phyloP scores from a whole-genome alignment of 2,113 vertebrate genomes.

The Nerophis ophidion region DNA sequence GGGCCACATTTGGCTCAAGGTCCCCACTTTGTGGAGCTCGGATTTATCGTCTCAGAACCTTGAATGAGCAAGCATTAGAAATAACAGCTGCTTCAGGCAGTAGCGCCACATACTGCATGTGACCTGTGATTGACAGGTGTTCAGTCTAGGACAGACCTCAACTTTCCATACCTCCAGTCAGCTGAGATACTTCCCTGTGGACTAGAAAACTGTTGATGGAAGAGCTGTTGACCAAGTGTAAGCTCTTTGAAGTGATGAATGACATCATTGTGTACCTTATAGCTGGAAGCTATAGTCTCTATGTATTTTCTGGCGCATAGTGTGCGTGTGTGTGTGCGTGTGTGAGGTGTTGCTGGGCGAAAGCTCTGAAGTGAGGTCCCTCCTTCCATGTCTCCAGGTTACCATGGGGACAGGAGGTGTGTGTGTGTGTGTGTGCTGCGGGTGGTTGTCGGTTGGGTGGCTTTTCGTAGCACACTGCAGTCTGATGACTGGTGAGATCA shows the following conservation, averaged over 20 bases:
- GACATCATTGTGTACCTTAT: constrained; percentile 2
- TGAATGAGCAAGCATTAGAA: too few species aligned
- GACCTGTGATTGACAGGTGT: too few species aligned
- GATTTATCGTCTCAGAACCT: too few species aligned
- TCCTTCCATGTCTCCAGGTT: constrained; percentile 43
- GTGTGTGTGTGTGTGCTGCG: constrained; percentile 2
- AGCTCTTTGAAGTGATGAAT: background rate
- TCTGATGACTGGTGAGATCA: constrained; percentile 18
- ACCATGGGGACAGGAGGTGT: constrained; percentile 58
- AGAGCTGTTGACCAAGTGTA: too few species aligned
- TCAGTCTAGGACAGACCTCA: too few species aligned
- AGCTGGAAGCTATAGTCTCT: constrained; percentile 8
- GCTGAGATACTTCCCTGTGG: too few species aligned
- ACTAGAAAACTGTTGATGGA: too few species aligned
- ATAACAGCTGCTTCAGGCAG: too few species aligned
- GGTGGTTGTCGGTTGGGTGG: constrained; percentile 16
- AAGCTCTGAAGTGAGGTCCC: constrained; percentile 56
- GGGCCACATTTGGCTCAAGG: too few species aligned
- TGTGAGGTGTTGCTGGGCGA: constrained; percentile 49
- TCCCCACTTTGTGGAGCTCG: too few species aligned
- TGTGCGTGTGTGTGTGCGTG: constrained; percentile 6
- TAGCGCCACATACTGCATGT: too few species aligned
- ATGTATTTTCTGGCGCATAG: constrained; percentile 28
- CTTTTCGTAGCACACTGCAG: constrained; percentile 28
- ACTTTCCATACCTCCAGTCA: too few species aligned